Conservation (phyloP, 2,888 invertebrate species). For the Rapana venosa region DNA sequence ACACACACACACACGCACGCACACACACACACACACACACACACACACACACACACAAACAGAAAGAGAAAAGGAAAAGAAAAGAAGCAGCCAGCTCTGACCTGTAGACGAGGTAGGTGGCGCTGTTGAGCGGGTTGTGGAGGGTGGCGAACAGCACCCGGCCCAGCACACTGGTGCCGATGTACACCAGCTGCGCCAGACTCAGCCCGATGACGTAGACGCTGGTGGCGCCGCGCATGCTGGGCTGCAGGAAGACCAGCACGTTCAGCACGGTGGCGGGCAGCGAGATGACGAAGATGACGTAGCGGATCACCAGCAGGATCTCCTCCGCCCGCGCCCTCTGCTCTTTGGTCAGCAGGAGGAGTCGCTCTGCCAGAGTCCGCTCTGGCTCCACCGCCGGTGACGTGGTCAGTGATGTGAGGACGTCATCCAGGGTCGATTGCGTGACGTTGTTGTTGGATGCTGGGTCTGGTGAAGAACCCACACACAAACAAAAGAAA, state of each 20-base stretch:
- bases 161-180: not conserved
- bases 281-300: constrained; percentile 22
- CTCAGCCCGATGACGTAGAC: constrained; percentile 37
- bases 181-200: constrained; percentile 30
- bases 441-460: not conserved
- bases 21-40: no score
- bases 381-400: not conserved
- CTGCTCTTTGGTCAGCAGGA: constrained; percentile 17
- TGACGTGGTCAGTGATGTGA: not conserved
- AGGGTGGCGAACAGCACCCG: not conserved
- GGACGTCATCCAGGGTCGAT: not conserved
- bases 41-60: no score
- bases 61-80: no score
- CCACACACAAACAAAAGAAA: not conserved
- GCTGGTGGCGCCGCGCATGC: constrained; percentile 33
- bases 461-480: not conserved
- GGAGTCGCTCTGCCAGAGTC: not conserved
- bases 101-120: constrained; percentile 14
- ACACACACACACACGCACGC: no score
- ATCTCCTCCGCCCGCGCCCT: not conserved
- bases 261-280: constrained; percentile 10
- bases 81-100: not conserved
- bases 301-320: constrained; percentile 31
- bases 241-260: constrained; percentile 6
- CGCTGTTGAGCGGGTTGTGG: not conserved